Evolutionary conservation across 2,888 invertebrate species (phyloP), one percentile per base, ranked within the genome.

Genomic region (Drosophila merina): DNA sequence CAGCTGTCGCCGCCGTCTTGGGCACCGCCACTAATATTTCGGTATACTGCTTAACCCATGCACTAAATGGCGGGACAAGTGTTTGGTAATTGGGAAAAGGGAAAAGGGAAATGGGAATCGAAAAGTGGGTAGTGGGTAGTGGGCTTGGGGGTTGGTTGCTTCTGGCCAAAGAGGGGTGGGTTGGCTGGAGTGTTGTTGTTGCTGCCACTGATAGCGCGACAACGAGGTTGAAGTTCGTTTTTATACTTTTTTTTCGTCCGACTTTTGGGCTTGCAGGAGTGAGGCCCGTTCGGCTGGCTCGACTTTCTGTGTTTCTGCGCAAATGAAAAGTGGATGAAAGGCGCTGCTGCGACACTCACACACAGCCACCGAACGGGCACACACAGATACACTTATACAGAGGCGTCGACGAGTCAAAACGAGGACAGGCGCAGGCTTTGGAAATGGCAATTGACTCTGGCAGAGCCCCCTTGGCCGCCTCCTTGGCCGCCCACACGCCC

Each of bases 311-410:
- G 50, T 69, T 71, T 75, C 75, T 80, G 80, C 76, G 88, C 84
- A 85, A 78, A 83, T 86, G 79, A 87, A 87, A 88, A 87, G 88
- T 88, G 89, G 89, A 71, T 89, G 88, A 88, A 89, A 89, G 86
- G 77, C 74, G 75, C 82, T 44, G 44, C 44, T 44, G 44, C 44
- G 20, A 85, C 82, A 67, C 69, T 31, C 64, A 38, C 48, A 55
- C 55, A 59, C 56, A 45, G 57, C 50, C 66, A 51, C 38, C 36
- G 40, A 8, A 30, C 36, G 12, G 44, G 50, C 36, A 25, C 63
- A 31, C 14, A 63, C 50, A 36, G 28, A 64, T 36, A 64, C 52
- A 63, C 45, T 26, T 10, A 45, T 30, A 31, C 51, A 55, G 59
- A 48, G 52, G 56, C 63, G 52, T 38, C 66, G 58, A 69, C 81